Percentiles rank a stretch among this genome's conserved stretches.
These are phyloP conservation scores for Xiphophorus hellerii DNA, from an alignment of 2,113 vertebrate genomes.

Conservation along the genomic window DNA sequence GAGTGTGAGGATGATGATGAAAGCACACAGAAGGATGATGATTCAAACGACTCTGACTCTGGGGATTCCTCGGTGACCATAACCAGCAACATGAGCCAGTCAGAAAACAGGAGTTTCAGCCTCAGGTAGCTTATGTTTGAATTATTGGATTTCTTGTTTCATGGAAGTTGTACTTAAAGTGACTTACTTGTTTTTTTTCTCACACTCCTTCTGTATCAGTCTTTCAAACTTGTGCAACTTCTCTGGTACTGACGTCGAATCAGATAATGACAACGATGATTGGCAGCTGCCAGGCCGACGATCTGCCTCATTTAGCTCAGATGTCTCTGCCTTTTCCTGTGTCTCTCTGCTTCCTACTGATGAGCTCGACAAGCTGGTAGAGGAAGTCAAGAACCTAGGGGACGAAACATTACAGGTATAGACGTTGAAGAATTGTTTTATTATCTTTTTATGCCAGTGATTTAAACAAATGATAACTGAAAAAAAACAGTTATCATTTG, in stretches of 20 bases:
- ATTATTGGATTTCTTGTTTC: neutral
- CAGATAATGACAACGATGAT: slow-evolving; percentile 58
- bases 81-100: slow-evolving; percentile 79
- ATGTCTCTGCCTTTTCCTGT: slow-evolving; percentile 75
- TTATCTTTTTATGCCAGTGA: no score
- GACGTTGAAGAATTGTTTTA: neutral
- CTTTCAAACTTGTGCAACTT: slow-evolving; percentile 80
- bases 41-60: slow-evolving; percentile 80
- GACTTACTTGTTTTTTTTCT: neutral
- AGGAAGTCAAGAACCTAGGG: slow-evolving; percentile 76
- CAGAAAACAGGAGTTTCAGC: slow-evolving; percentile 77
- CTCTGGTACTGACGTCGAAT: slow-evolving; percentile 72
- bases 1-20: slow-evolving; percentile 60
- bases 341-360: slow-evolving; percentile 79
- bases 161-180: neutral
- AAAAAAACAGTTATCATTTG: no score
- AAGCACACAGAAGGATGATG: slow-evolving; percentile 72
- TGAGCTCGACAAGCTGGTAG: slow-evolving; percentile 79
- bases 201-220: slow-evolving; percentile 37
- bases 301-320: slow-evolving; percentile 77
- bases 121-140: slow-evolving; percentile 69
- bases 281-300: slow-evolving; percentile 39
- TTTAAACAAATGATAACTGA: no score
- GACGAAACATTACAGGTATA: slow-evolving; percentile 76
- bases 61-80: slow-evolving; percentile 79